Evolutionary conservation across 2,888 invertebrate species (phyloP).

Genomic region (Silvanus unidentatus): DNA sequence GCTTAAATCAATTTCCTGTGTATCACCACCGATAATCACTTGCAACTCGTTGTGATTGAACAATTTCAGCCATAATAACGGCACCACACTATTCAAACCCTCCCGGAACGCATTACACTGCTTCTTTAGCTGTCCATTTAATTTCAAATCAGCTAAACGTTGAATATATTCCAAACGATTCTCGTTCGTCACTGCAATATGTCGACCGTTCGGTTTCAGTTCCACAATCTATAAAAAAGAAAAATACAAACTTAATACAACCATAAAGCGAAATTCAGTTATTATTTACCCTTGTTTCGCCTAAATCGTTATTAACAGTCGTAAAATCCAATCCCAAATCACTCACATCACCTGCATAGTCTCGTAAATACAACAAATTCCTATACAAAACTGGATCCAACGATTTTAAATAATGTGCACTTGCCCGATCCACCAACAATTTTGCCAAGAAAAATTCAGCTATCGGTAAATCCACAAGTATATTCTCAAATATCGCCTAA

Average conservation of each 20-base stretch:
- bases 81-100: constrained; percentile 86
- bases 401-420: constrained; percentile 86
- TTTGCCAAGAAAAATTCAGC: constrained; percentile 94
- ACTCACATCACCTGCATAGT: constrained; percentile 77
- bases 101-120: constrained; percentile 86
- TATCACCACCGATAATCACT: constrained; percentile 93
- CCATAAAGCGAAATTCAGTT: too few relatives aligned
- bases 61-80: constrained; percentile 89
- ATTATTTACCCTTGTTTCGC: constrained; percentile 72
- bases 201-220: constrained; percentile 82
- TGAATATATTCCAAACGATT: constrained; percentile 97
- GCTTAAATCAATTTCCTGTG: constrained; percentile 85
- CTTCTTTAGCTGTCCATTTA: constrained; percentile 82
- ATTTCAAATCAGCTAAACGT: constrained; percentile 89
- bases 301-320: constrained; percentile 81
- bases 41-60: constrained; percentile 93
- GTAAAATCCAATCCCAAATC: constrained; percentile 92
- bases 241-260: too few relatives aligned
- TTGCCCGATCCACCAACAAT: constrained; percentile 69
- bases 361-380: constrained; percentile 81
- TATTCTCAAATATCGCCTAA: constrained; percentile 89
- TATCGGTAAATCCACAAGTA: constrained; percentile 88
- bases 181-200: constrained; percentile 83
- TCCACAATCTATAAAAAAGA: constrained; percentile 64
- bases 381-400: constrained; percentile 89